Conservation (phyloP, 2,113 vertebrate genomes). For the Platanista minor region DNA sequence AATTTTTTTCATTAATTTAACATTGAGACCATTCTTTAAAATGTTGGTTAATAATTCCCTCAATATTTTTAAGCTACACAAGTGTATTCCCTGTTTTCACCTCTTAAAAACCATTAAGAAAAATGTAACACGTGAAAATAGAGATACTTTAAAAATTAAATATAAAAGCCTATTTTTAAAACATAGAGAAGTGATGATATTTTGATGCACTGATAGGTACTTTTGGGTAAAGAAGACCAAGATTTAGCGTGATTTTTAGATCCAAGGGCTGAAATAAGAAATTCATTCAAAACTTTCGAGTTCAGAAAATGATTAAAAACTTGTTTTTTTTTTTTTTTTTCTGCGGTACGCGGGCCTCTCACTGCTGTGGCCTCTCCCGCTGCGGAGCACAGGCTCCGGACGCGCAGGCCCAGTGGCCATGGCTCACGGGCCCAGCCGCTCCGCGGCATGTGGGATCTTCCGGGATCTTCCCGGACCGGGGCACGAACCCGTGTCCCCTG, state of each 20-base stretch:
- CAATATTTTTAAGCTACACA: neutral
- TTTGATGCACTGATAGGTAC: neutral
- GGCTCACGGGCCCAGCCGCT: too few relatives aligned
- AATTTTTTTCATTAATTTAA: neutral
- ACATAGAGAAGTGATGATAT: neutral
- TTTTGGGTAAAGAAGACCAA: neutral
- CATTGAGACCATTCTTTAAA: neutral
- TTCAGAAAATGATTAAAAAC: neutral
- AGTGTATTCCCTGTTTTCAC: neutral
- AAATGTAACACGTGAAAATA: neutral
- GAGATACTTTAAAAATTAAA: neutral
- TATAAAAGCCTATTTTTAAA: neutral
- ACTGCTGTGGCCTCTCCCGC: too few relatives aligned
- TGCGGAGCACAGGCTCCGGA: too few relatives aligned
- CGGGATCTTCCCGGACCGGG: too few relatives aligned
- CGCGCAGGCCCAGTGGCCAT: too few relatives aligned
- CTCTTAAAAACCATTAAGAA: neutral
- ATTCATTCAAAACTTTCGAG: neutral
- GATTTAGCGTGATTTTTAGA: neutral
- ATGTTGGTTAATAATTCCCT: neutral
- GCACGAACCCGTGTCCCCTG: too few relatives aligned
- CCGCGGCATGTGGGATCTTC: too few relatives aligned
- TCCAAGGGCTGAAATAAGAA: neutral
- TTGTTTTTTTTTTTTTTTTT: too few relatives aligned
- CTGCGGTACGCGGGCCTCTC: too few relatives aligned